Evolutionary conservation across 2,888 invertebrate genomes (phyloP), one percentile per base, ranked within the genome.

Genomic region (Drosophila putrida): DNA sequence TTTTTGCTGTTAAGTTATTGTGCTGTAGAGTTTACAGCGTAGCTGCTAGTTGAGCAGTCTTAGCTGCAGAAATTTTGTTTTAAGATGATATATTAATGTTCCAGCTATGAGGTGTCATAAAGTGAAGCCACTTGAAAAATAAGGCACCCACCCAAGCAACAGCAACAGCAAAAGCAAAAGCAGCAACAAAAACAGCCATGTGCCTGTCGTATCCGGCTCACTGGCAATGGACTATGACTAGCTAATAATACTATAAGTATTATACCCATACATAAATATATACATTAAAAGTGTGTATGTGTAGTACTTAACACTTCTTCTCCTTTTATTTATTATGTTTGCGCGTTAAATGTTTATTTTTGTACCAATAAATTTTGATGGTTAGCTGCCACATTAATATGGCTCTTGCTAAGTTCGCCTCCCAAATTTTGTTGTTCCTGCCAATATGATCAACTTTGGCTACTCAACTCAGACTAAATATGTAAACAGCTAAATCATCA

Each of bases 301-400:
- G 5, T 38, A 33, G 27, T 69, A 71, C 77, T 87, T 80, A 84
- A 71, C 80, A 85, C 88, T 78, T 82, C 51, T 65, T 62, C 38
- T 47, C 9, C n/a, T 38, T 64, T 69, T 71, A 60, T 72, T 78
- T 73, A 62, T 65, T 64, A 58, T 60, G 53, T 54, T 44, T 55
- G 15, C 55, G 77, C 73, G 59, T 59, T 70, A 78, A 83, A 72
- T 81, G 80, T 88, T 86, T 86, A 78, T 85, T 81, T 88, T 80
- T 43, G 61, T 74, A 53, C 51, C 80, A 71, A 83, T 82, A 80
- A 78, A 78, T 63, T 82, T 69, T 80, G 74, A 86, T 86, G 83
- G 70, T 66, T 66, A 63, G 77, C 71, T 68, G 65, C 46, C 67
- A 46, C 76, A 86, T 88, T 78, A 88, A 82, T 88, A 71, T 71